Conservation (phyloP, 2,113 vertebrate species). For the Numenius arquata region DNA sequence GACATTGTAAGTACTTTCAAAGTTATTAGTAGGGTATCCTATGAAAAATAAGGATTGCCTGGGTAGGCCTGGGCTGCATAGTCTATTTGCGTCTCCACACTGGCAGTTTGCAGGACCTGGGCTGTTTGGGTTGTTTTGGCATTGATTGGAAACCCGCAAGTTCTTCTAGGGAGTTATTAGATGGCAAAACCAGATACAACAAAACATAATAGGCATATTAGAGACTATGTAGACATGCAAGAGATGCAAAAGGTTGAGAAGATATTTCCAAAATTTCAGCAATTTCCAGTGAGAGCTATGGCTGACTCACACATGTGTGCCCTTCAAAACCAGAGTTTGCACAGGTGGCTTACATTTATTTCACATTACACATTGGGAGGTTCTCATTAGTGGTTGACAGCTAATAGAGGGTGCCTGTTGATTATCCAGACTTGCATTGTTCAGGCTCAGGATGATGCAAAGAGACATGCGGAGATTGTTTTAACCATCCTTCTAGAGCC, state of each 20-base stretch:
- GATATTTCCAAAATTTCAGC: not conserved
- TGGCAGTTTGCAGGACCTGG: not conserved
- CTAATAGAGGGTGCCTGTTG: not conserved
- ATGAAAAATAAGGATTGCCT: not conserved
- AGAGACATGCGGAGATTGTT: not conserved
- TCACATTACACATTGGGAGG: not conserved
- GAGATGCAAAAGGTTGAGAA: not conserved
- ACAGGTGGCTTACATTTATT: not conserved
- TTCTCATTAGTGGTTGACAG: not conserved
- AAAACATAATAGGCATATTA: not conserved
- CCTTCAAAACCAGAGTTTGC: not conserved
- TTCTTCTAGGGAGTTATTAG: not conserved
- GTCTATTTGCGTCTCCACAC: not conserved
- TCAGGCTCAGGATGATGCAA: not conserved
- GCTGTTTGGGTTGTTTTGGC: not conserved
- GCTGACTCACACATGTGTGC: not conserved
- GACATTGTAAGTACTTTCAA: not conserved
- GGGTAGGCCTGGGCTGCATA: rapidly evolving
- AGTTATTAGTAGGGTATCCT: not conserved
- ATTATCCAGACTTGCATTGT: not conserved
- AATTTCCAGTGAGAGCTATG: not conserved
- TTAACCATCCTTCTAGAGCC: not conserved
- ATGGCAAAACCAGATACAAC: not conserved
- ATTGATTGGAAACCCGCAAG: rapidly evolving
- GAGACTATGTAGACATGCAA: not conserved